These are phyloP conservation scores for Eupithecia insigniata DNA, from an alignment of 2,888 invertebrate genomes.

Conservation along the genomic window DNA sequence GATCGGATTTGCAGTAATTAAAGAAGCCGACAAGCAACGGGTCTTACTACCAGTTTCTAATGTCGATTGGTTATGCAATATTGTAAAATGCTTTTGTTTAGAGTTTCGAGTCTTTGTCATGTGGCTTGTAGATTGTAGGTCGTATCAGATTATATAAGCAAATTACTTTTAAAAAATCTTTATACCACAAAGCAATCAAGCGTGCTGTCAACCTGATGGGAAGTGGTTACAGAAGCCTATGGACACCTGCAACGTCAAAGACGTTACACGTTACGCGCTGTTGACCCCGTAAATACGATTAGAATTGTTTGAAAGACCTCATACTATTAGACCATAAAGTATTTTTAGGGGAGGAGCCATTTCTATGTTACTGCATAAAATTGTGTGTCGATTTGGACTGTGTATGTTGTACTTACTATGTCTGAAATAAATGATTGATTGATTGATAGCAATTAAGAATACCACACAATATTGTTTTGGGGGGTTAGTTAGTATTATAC, in stretches of 20 bases:
- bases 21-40: slow-evolving; percentile 59
- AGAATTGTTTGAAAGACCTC: too few relatives aligned
- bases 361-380: background rate
- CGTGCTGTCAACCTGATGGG: too few relatives aligned
- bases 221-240: too few relatives aligned
- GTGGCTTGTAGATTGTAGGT: background rate
- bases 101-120: background rate
- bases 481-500: background rate
- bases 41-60: slow-evolving; percentile 17
- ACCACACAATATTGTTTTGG: background rate
- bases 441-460: background rate
- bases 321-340: too few relatives aligned
- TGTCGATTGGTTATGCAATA: background rate
- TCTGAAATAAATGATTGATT: too few relatives aligned
- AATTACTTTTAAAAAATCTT: too few relatives aligned
- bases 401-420: too few relatives aligned
- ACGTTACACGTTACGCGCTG: too few relatives aligned
- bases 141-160: background rate
- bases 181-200: too few relatives aligned
- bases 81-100: background rate
- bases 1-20: slow-evolving; percentile 66
- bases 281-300: too few relatives aligned
- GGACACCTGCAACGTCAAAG: too few relatives aligned
- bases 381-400: too few relatives aligned
- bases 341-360: background rate